Evolutionary conservation across 2,888 invertebrate genomes (phyloP).

Genomic region (Agelastica alni): DNA sequence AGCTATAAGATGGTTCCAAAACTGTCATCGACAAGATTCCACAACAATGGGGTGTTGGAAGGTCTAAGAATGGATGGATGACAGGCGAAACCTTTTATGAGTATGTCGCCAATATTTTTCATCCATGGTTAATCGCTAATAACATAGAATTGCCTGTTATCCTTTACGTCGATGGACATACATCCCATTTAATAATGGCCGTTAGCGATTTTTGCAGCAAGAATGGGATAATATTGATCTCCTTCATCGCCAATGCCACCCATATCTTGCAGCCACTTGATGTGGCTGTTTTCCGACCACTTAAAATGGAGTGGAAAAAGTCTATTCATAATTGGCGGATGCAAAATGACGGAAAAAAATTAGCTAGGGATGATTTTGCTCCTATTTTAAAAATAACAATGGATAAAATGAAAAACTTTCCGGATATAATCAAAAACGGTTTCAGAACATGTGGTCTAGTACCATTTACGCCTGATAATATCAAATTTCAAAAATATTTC

Average conservation of each 20-base stretch:
- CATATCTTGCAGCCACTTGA: conserved; percentile 15
- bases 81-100: no score
- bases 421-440: conserved; percentile 4
- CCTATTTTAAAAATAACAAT: conserved; percentile 9
- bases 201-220: conserved; percentile 7
- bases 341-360: no score
- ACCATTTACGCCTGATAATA: neutral
- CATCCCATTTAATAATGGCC: no score
- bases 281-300: conserved; percentile 19
- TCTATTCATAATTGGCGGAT: conserved; percentile 12
- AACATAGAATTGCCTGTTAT: conserved; percentile 51
- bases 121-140: no score
- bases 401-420: conserved; percentile 7
- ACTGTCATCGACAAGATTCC: no score
- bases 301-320: conserved; percentile 21
- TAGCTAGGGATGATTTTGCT: no score
- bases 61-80: no score
- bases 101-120: no score
- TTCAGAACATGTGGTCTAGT: conserved; percentile 3
- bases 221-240: no score
- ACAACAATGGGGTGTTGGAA: neutral
- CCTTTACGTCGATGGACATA: conserved; percentile 52
- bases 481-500: conserved; percentile 12
- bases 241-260: conserved; percentile 26
- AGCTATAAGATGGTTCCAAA: no score